These are phyloP conservation scores for Saccopteryx bilineata DNA, from an alignment of 2,113 vertebrate genomes.

Conservation along the genomic window DNA sequence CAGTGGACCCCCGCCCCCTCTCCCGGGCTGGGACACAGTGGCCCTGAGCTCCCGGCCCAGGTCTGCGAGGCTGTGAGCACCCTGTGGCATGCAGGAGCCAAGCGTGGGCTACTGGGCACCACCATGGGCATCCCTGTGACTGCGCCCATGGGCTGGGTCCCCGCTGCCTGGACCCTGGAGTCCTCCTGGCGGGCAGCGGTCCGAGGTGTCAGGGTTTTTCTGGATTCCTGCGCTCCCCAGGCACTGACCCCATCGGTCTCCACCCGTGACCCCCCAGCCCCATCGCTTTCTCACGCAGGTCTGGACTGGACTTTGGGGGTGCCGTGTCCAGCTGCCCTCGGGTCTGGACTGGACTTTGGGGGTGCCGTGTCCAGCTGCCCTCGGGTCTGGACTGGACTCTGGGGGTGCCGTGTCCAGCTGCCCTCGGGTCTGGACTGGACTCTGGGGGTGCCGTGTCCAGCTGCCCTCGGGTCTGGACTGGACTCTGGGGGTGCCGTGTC, in stretches of 20 bases:
- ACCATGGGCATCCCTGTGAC: neutral
- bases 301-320: neutral
- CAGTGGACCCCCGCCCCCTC: too few species aligned
- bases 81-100: neutral
- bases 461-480: neutral
- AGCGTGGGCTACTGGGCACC: neutral
- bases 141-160: neutral
- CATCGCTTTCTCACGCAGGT: neutral
- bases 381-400: too few species aligned
- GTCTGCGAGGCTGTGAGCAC: neutral
- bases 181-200: neutral
- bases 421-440: too few species aligned
- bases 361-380: too few species aligned
- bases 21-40: accelerated
- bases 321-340: accelerated
- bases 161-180: neutral
- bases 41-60: neutral
- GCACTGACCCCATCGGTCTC: too few species aligned
- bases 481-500: neutral
- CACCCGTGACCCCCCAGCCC: accelerated
- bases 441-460: too few species aligned
- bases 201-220: neutral
- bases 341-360: neutral
- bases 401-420: too few species aligned
- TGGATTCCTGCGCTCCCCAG: neutral